A percentile compares a stretch with the other conserved stretches of the same genome.
Evolutionary conservation across 1,140 invertebrate species (phyloP).

Genomic region (Wasmannia auropunctata): DNA sequence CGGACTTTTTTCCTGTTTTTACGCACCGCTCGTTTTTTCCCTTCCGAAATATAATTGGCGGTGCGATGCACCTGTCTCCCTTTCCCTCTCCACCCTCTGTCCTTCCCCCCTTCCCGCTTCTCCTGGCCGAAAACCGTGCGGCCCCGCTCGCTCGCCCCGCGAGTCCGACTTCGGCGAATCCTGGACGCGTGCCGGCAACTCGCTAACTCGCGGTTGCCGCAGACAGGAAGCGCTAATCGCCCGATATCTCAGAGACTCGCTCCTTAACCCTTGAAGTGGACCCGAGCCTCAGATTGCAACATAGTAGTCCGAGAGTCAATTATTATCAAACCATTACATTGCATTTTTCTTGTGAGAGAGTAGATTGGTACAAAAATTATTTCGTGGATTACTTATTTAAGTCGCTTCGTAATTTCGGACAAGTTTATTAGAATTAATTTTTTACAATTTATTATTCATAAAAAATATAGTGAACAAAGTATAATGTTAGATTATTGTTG

Average conservation of each 20-base stretch:
- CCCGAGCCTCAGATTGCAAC: constrained; percentile 2
- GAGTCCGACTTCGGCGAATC: constrained; percentile 75
- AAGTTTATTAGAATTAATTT: neutral
- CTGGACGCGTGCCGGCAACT: constrained; percentile 76
- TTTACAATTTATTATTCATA: neutral
- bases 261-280: constrained; percentile 26
- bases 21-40: constrained; percentile 81
- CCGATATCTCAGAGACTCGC: constrained; percentile 38
- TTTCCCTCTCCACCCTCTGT: constrained; percentile 58
- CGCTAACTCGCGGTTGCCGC: constrained; percentile 55
- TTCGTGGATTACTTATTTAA: neutral
- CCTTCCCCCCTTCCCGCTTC: constrained; percentile 30
- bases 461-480: neutral
- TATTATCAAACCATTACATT: constrained; percentile 21
- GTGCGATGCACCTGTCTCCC: constrained; percentile 85
- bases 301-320: constrained; percentile 21
- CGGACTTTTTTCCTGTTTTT: constrained; percentile 80
- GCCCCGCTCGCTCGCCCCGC: constrained; percentile 59
- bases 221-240: constrained; percentile 57
- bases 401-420: neutral
- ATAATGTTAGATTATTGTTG: neutral
- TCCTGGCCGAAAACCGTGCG: constrained; percentile 55
- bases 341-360: neutral
- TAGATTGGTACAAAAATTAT: neutral
- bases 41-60: constrained; percentile 86